A percentile compares a stretch with the other conserved stretches of the same genome.
Evolutionary conservation across 1,140 invertebrate species (phyloP).

Genomic region (Leptestheria dahalacensis): DNA sequence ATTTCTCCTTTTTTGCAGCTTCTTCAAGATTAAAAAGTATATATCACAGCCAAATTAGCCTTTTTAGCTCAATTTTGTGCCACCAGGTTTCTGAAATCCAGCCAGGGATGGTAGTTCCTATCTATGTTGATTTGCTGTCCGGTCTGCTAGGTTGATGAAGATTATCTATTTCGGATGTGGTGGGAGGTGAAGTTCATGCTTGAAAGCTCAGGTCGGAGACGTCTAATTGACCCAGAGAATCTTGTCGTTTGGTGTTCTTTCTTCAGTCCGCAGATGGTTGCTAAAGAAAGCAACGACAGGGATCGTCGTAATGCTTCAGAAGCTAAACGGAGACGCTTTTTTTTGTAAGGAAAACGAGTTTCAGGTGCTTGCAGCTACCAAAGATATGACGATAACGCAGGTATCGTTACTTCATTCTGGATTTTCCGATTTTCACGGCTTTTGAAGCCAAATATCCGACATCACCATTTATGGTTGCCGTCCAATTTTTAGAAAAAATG

Average conservation of each 20-base stretch:
- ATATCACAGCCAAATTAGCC: neutral
- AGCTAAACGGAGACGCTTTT: too few species aligned
- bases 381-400: neutral
- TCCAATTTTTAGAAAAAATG: neutral
- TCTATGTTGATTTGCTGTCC: neutral
- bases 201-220: too few species aligned
- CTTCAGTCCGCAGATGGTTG: too few species aligned
- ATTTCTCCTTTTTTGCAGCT: neutral
- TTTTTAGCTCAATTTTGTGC: neutral
- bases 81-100: neutral
- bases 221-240: too few species aligned
- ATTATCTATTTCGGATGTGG: too few species aligned
- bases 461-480: neutral
- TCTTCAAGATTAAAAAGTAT: neutral
- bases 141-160: neutral
- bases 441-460: neutral
- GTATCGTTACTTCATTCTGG: neutral
- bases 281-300: too few species aligned
- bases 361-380: neutral
- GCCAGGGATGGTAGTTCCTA: neutral
- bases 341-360: too few species aligned
- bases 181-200: too few species aligned
- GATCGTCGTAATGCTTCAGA: too few species aligned
- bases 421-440: neutral
- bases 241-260: too few species aligned